Evolutionary conservation across 2,888 invertebrate genomes (phyloP), one percentile per base, ranked within the genome.

Genomic region (Pandemis cinnamomeana): DNA sequence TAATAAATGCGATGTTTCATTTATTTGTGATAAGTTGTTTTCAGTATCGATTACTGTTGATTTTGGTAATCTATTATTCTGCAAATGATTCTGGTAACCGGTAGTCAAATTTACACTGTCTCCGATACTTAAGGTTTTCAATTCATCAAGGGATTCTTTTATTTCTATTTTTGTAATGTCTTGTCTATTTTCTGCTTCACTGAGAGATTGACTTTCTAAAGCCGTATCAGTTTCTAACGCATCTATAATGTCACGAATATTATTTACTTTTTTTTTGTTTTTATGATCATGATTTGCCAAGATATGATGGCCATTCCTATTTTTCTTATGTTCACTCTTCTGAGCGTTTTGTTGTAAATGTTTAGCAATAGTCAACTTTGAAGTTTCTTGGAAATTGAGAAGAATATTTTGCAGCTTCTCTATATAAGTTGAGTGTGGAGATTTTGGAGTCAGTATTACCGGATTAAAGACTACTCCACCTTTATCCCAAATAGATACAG

Each of bases 401-500:
- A 93, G 77, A 51, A 91, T 75, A 58, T 81, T 80, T 55, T 87
- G 78, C 48, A 93, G 55, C 78, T 91, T 90, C 71, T 91, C 85
- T 20, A 85, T 81, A 76, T 91, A 91, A 66, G 82, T 70, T 36
- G 80, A 77, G 77, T 88, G 80, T 10, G 87, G 85, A 41, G 86
- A 84, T 67, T 80, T 79, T 13, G 89, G 85, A 13, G 85, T 90
- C 62, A 93, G 81, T 77, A 92, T 84, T 15, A 81, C 72, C 44
- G 93, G 92, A 80, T 90, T 86, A 70, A 94, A 85, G 55, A 89
- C 87, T 70, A 94, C 86, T 2, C 94, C 94, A 58, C 93, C 93
- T 78, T 88, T 90, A 63, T 94, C 87, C 94, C 93, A 94, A 79
- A 94, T 83, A 10, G 92, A 86, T 73, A 91, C 76, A 71, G 90